phyloP scores from a whole-genome alignment of 2,888 invertebrate species.

The Caenorhabditis afra region DNA sequence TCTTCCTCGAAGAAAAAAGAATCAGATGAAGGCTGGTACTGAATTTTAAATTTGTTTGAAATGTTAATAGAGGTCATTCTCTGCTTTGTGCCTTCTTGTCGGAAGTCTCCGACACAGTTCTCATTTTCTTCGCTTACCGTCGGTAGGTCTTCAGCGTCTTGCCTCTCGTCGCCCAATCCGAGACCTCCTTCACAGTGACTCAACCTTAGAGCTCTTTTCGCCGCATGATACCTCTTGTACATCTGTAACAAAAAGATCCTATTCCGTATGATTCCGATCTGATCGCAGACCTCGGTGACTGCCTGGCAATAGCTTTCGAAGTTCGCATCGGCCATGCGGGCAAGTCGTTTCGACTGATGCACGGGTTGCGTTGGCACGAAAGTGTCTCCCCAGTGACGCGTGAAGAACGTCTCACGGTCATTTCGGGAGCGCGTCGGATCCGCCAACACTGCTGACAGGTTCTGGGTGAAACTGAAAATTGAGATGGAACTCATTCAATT shows the following conservation, averaged over 20 bases:
- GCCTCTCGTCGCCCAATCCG: slow-evolving; percentile 55
- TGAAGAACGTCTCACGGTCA: slow-evolving; percentile 93
- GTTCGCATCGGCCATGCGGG: slow-evolving; percentile 89
- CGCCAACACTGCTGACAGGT: slow-evolving; percentile 77
- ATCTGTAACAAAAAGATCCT: slow-evolving; percentile 63
- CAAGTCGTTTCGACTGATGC: slow-evolving; percentile 85
- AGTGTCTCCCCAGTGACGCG: slow-evolving; percentile 96
- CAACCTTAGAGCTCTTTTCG: slow-evolving; percentile 69
- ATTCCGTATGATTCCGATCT: neutral
- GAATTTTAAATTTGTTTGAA: too few species aligned
- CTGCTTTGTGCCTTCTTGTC: too few species aligned
- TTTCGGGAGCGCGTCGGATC: slow-evolving; percentile 84
- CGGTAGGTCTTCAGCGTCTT: slow-evolving; percentile 72
- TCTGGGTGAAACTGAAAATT: slow-evolving; percentile 77
- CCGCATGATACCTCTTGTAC: slow-evolving; percentile 74
- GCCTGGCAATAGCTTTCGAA: slow-evolving; percentile 89
- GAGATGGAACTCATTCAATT: slow-evolving; percentile 7
- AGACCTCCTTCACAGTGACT: slow-evolving; percentile 54
- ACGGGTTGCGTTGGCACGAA: slow-evolving; percentile 89
- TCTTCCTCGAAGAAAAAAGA: too few species aligned
- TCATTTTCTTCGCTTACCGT: slow-evolving; percentile 43
- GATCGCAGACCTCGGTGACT: slow-evolving; percentile 70
- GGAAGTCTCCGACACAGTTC: neutral
- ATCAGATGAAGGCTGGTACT: too few species aligned
- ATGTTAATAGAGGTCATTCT: too few species aligned